phyloP scores from a whole-genome alignment of 2,113 vertebrate species.

The Sigmodon hispidus region DNA sequence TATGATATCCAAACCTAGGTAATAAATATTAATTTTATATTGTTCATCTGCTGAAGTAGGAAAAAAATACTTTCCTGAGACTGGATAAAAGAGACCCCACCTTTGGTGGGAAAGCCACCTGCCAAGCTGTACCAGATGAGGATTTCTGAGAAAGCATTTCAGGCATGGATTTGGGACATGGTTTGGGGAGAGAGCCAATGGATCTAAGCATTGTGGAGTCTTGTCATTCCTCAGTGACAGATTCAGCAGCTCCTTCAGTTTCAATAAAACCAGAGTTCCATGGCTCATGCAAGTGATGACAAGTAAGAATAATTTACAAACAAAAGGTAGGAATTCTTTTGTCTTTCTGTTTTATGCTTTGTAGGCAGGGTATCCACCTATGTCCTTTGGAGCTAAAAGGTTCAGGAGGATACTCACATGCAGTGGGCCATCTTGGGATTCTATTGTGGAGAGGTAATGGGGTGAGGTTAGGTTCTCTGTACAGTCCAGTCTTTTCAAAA shows the following conservation, averaged over 20 bases:
- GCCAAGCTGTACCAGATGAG: background rate
- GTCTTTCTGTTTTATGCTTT: background rate
- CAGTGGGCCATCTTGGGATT: background rate
- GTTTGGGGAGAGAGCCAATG: background rate
- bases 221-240: background rate
- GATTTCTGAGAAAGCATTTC: background rate
- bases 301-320: slow-evolving; percentile 55
- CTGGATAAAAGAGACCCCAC: background rate
- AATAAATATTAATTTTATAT: slow-evolving; percentile 76
- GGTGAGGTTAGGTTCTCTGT: background rate
- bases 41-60: slow-evolving; percentile 74
- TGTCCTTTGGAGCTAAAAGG: background rate
- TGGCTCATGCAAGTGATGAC: background rate
- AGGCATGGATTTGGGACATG: background rate
- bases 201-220: background rate
- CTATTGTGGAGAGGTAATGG: background rate
- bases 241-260: slow-evolving; percentile 8
- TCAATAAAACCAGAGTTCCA: slow-evolving; percentile 9
- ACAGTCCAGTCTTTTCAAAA: background rate
- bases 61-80: slow-evolving; percentile 24
- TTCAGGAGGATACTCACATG: background rate
- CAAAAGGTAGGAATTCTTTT: background rate
- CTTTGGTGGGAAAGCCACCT: background rate
- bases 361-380: background rate
- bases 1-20: slow-evolving; percentile 75